Base-by-base conservation (phyloP, 2,797 vertebrate genomes). In the Sus cebifrons region DNA sequence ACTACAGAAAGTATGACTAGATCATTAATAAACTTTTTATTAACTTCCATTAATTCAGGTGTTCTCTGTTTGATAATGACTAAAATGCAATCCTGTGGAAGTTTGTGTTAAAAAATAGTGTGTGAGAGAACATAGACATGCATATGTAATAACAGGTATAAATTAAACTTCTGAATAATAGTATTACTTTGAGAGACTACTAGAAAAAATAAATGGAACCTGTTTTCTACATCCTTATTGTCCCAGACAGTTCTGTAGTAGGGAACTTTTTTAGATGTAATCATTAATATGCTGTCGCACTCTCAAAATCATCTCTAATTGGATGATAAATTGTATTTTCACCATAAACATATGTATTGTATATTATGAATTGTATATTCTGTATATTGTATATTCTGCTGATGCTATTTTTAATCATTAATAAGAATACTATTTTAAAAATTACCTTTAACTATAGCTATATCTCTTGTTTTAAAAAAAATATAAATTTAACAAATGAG, bases 1-100 rank as follows among this genome's bases (percentile, higher is more conserved):
- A 98, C 52, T 89, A 65, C 75, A 91, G 44, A 92, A 98, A 97
- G 78, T 97, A 93, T 97, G 92, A 95, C 92, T 97, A 89, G 98
- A 73, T 79, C 88, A 92, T 95, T 96, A 94, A 94, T 83, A 96
- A 94, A 74, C 7, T 96, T 98, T 98, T 97, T 97, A 98, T 97
- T 97, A 98, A 97, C 84, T 65, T 97, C 94, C 67, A 96, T 97
- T 97, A 97, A 98, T 97, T 98, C 89, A 97, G 91, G 92, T 97
- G 82, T 97, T 94, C 62, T 67, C 18, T 52, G 94, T 95, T 95
- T 86, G 86, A 94, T 97, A 98, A 96, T 92, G 97, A 98, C 96
- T 97, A 96, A 96, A 97, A 89, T 54, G 56, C 58, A 97, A 85
- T 94, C 64, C 64, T 97, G 44, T 49, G 67, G 94, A 96, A 96